These are phyloP conservation scores for Drosophila athabasca DNA, from an alignment of 1,140 invertebrate genomes.

Conservation along the genomic window DNA sequence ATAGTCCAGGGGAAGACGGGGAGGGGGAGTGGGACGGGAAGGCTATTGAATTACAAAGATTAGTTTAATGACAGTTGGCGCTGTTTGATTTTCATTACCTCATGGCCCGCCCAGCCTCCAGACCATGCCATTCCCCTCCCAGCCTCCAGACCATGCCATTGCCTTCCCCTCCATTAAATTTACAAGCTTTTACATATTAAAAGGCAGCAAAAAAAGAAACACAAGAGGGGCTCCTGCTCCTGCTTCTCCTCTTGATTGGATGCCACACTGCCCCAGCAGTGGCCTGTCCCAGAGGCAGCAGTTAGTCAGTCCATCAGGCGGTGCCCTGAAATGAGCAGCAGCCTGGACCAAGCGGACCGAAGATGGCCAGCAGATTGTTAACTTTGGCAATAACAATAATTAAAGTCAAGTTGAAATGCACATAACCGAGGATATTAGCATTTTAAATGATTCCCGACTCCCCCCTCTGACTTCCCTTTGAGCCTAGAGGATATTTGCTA, in stretches of 20 bases:
- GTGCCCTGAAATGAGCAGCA: conserved; percentile 57
- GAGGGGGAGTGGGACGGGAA: not conserved
- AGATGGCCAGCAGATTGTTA: conserved; percentile 70
- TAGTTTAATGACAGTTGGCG: conserved; percentile 81
- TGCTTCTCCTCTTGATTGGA: conserved; percentile 60
- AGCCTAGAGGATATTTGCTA: conserved; percentile 56
- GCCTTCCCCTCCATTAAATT: conserved; percentile 64
- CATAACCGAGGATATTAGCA: conserved; percentile 81
- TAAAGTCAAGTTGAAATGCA: conserved; percentile 82
- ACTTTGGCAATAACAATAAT: conserved; percentile 83
- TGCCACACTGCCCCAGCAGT: conserved; percentile 23
- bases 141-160: conserved; percentile 13
- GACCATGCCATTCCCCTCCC: conserved; percentile 12
- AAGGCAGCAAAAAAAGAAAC: conserved; percentile 31
- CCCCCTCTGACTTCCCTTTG: not conserved
- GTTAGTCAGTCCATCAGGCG: conserved; percentile 72
- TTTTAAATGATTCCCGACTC: conserved; percentile 77
- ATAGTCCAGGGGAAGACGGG: conserved; percentile 28
- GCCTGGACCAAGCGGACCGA: conserved; percentile 25
- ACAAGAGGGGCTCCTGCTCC: conserved; percentile 5
- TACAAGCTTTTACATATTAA: conserved; percentile 78
- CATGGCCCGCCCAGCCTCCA: conserved; percentile 3
- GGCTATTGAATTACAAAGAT: conserved; percentile 79
- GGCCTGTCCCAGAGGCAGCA: conserved; percentile 18
- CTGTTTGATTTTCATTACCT: conserved; percentile 81